These are phyloP conservation scores for Drosophila eugracilis DNA, from an alignment of 1,140 invertebrate genomes.

Conservation along the genomic window DNA sequence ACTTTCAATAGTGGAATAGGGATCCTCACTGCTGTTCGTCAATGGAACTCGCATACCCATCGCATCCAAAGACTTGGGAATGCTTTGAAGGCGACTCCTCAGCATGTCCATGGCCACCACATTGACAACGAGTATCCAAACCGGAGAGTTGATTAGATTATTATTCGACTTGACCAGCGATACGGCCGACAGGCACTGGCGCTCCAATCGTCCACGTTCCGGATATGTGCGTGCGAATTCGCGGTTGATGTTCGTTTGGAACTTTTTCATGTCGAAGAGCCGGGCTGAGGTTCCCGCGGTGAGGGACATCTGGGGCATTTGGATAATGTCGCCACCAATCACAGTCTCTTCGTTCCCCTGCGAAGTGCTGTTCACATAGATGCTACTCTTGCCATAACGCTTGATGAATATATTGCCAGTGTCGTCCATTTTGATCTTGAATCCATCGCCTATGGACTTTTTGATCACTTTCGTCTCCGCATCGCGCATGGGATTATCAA, in stretches of 20 bases:
- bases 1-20: constrained; percentile 82
- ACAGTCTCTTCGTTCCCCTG: constrained; percentile 93
- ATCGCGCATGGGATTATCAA: constrained; percentile 97
- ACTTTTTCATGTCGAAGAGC: constrained; percentile 98
- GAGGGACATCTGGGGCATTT: constrained; percentile 93
- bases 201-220: constrained; percentile 93
- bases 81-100: constrained; percentile 93
- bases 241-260: constrained; percentile 95
- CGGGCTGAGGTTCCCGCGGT: constrained; percentile 96
- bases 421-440: constrained; percentile 98
- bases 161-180: constrained; percentile 94
- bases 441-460: constrained; percentile 95
- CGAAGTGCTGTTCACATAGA: constrained; percentile 93
- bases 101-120: constrained; percentile 98
- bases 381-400: constrained; percentile 95
- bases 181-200: constrained; percentile 95
- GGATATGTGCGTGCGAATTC: constrained; percentile 95
- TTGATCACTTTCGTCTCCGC: constrained; percentile 96
- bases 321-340: constrained; percentile 94
- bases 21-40: constrained; percentile 77
- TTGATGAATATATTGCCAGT: constrained; percentile 97
- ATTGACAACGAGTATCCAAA: constrained; percentile 98
- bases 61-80: constrained; percentile 78
- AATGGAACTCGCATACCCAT: constrained; percentile 69
- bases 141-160: constrained; percentile 95